A percentile compares a stretch with the other conserved stretches of the same genome.
Conservation (phyloP, 2,888 invertebrate species). For the Hartigia nigra region DNA sequence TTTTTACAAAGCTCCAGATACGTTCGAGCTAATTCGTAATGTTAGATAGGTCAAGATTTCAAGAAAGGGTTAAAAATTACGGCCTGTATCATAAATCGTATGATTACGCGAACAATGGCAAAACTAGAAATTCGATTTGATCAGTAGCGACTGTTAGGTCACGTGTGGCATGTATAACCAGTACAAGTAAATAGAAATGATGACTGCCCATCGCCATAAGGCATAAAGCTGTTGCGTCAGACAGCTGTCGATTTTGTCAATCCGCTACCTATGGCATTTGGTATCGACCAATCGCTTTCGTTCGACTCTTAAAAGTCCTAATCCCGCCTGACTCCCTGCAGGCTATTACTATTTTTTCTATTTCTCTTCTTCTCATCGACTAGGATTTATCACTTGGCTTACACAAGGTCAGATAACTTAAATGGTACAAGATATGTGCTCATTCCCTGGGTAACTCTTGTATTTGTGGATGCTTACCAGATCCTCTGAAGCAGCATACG, state of each 20-base stretch:
- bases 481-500: slow-evolving; percentile 22
- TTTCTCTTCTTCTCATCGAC: background rate
- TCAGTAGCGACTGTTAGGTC: no score
- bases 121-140: no score
- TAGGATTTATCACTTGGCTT: background rate
- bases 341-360: background rate
- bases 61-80: no score
- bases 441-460: background rate
- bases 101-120: no score
- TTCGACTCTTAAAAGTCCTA: background rate
- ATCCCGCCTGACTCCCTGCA: background rate
- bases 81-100: no score
- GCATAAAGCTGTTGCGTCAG: background rate
- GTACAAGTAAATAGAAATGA: no score
- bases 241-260: background rate
- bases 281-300: background rate
- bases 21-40: no score
- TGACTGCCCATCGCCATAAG: no score
- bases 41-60: no score
- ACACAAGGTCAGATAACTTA: background rate
- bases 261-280: background rate
- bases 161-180: no score
- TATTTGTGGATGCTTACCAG: background rate
- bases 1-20: background rate
- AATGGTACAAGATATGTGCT: background rate